Base-by-base conservation (phyloP, 2,888 invertebrate genomes). In the Zygothrica quintamaculata region DNA sequence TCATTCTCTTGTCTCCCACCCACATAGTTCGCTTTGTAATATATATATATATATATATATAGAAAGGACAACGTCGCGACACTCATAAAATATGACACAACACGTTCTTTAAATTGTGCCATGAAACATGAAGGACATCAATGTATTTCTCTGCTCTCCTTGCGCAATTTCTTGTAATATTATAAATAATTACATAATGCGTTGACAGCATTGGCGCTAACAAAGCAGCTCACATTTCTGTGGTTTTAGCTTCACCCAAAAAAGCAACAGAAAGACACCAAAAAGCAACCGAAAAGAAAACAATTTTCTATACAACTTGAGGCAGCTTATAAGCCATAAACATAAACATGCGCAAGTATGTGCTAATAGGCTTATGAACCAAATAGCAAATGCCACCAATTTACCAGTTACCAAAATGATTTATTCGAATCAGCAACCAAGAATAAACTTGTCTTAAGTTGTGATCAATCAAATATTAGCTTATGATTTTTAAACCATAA, bases 141-240 rank as follows among this genome's bases (percentile, higher is more conserved):
- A 42, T 59, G 34, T 65, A 42, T 34, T 29, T 37, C 34, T 60
- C 43, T 40, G 34, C 29, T 26, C 55, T 36, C 46, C 44, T 64
- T 52, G 62, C 51, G 75, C 69, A 64, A 81, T 81, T 75, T 82
- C 61, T 78, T 85, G 85, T 81, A 75, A 81, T 85, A 82, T 85
- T 65, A 79, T 79, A 70, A 76, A 85, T 81, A 81, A 85, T 81
- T 81, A 81, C 79, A 76, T 85, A 81, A 85, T 81, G 82, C 73
- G 80, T 65, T 79, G 84, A 73, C 84, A 81, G 78, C 66, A 53
- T 33, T 43, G 26, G 9, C 61, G 42, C 34, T 36, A 36, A 40
- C 44, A 50, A 31, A 29, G n/a, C n/a, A 9, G 7, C 39, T 57
- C 44, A 36, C 42, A 22, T 44, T 26, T 12, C 16, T 61, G 12